Percentiles rank a stretch among this genome's conserved stretches.
Evolutionary conservation across 2,888 invertebrate genomes (phyloP).

Genomic region (Chydorus sphaericus): DNA sequence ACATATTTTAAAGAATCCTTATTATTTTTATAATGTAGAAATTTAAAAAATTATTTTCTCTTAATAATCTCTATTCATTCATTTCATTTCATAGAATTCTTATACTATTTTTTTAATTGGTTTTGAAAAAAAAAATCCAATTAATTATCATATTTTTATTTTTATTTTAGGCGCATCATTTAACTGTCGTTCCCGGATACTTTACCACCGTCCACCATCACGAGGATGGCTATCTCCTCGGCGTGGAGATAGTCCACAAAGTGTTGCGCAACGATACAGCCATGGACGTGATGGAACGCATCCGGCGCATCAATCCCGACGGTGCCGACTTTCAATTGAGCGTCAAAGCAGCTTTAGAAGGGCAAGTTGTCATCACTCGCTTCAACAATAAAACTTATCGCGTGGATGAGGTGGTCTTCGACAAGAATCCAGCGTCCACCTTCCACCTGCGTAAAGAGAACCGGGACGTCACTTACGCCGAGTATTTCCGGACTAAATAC

Average conservation of each 20-base stretch:
- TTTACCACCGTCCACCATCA: constrained; percentile 71
- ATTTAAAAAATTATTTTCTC: too few species aligned
- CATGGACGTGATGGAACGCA: constrained; percentile 30
- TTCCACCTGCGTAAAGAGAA: constrained; percentile 41
- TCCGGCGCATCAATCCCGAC: too few species aligned
- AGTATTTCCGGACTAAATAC: constrained; percentile 54
- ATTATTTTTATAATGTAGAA: too few species aligned
- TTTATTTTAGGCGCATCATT: too few species aligned
- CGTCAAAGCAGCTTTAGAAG: constrained; percentile 17
- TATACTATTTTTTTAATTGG: not conserved
- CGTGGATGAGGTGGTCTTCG: constrained; percentile 57
- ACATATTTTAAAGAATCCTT: too few species aligned
- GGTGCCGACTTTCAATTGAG: too few species aligned
- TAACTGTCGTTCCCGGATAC: constrained; percentile 27
- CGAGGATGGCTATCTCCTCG: constrained; percentile 57
- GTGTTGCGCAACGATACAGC: constrained; percentile 64
- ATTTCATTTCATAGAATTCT: not conserved
- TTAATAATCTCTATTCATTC: too few species aligned
- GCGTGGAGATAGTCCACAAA: constrained; percentile 66
- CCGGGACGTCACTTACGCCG: constrained; percentile 37
- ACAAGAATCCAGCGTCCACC: constrained; percentile 38
- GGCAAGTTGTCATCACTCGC: constrained; percentile 21
- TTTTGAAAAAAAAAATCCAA: not conserved
- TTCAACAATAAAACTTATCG: constrained; percentile 34
- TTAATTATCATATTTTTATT: too few species aligned